A percentile compares a stretch with the other conserved stretches of the same genome.
These are phyloP conservation scores for Adelges cooleyi DNA, from an alignment of 1,140 invertebrate genomes.

Conservation along the genomic window DNA sequence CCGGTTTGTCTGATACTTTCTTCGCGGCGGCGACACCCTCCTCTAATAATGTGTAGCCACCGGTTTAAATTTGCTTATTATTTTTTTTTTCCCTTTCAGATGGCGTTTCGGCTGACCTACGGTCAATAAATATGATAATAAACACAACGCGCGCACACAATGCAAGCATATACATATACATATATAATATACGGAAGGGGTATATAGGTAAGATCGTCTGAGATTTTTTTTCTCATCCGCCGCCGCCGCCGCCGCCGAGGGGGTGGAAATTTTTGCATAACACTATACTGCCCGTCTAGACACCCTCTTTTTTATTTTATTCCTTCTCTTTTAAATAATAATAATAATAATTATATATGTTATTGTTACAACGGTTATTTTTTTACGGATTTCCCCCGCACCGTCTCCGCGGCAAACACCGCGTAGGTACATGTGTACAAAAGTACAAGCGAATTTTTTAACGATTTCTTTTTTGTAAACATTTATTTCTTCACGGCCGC, in stretches of 20 bases:
- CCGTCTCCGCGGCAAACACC: background rate
- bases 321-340: too few relatives aligned
- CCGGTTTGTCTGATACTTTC: background rate
- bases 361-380: conserved; percentile 25
- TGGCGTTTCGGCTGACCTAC: conserved; percentile 2
- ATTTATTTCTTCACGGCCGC: background rate
- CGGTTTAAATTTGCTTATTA: background rate
- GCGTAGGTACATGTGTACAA: background rate
- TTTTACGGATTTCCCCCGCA: conserved; percentile 1
- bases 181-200: background rate
- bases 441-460: conserved; percentile 19
- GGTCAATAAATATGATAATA: conserved; percentile 20
- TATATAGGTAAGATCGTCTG: background rate
- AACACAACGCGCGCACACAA: background rate
- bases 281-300: conserved; percentile 8
- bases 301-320: too few relatives aligned
- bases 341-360: background rate
- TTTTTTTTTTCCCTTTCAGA: background rate
- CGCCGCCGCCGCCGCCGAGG: conserved; percentile 9
- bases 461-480: conserved; percentile 26
- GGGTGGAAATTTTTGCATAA: conserved; percentile 25
- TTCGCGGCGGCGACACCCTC: background rate
- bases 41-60: background rate
- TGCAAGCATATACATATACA: background rate
- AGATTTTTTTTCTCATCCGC: conserved; percentile 20